Conservation (phyloP, 2,888 invertebrate species). For the Ormyrus rosae region DNA sequence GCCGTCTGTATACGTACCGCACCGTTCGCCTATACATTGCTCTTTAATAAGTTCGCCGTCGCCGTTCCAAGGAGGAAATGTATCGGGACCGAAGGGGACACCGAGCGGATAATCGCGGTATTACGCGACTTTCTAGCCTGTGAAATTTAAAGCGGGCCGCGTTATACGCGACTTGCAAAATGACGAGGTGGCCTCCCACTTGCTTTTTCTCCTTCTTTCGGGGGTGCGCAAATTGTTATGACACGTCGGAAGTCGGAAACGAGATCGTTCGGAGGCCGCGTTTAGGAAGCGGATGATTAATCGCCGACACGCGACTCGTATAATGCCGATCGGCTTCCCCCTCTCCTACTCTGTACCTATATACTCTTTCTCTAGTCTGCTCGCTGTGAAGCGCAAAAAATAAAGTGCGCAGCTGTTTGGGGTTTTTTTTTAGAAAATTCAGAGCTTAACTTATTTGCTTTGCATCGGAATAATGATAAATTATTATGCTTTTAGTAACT, state of each 20-base stretch:
- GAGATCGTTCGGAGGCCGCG: constrained; percentile 45
- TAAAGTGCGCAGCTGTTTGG: too few species aligned
- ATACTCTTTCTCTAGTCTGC: neutral
- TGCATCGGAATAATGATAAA: too few species aligned
- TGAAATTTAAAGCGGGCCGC: constrained; percentile 20
- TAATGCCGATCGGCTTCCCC: constrained; percentile 6
- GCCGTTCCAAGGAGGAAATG: neutral
- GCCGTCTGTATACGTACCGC: too few species aligned
- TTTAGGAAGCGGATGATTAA: constrained; percentile 55
- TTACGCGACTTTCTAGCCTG: constrained; percentile 18
- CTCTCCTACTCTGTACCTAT: neutral
- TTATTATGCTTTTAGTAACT: too few species aligned
- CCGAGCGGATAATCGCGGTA: constrained; percentile 7
- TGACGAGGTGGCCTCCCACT: neutral
- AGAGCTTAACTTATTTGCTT: too few species aligned
- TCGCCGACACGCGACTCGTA: constrained; percentile 51
- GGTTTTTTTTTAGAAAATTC: too few species aligned
- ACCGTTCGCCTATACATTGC: too few species aligned
- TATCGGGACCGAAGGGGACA: neutral
- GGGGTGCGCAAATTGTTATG: constrained; percentile 49
- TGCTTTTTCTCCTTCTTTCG: neutral
- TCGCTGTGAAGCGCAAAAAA: too few species aligned
- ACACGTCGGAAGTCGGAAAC: constrained; percentile 56
- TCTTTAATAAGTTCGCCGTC: too few species aligned
- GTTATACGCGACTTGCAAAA: neutral